A percentile compares a stretch with the other conserved stretches of the same genome.
Evolutionary conservation across 2,888 invertebrate species (phyloP).

Genomic region (Dorcus parallelipipedus): DNA sequence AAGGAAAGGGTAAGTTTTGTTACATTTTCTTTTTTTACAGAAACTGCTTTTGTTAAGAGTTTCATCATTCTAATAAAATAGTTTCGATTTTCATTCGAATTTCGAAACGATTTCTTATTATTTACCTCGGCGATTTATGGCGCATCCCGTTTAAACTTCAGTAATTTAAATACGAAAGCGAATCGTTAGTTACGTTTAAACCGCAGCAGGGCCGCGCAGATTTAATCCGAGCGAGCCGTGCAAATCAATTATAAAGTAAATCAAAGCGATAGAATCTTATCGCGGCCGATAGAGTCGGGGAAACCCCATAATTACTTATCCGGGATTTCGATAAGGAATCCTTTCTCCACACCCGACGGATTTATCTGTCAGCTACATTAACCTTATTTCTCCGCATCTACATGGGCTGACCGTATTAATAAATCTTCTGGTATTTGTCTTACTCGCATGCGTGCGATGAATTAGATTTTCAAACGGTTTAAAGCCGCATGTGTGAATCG

Average conservation of each 20-base stretch:
- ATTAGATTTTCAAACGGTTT: too few relatives aligned
- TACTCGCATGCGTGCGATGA: too few relatives aligned
- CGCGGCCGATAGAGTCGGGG: constrained; percentile 12
- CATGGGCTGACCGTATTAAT: not conserved
- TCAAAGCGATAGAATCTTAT: constrained; percentile 15
- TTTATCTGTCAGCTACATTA: constrained; percentile 17
- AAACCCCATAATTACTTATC: constrained; percentile 25
- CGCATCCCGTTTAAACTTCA: too few relatives aligned
- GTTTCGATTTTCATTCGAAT: too few relatives aligned
- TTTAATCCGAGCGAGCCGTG: not conserved
- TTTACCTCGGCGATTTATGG: too few relatives aligned
- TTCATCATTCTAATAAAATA: too few relatives aligned
- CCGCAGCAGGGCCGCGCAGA: too few relatives aligned
- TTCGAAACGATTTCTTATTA: too few relatives aligned
- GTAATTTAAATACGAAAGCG: too few relatives aligned
- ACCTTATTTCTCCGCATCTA: constrained; percentile 12
- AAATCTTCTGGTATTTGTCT: not conserved
- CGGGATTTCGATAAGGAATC: constrained; percentile 16
- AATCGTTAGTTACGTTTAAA: too few relatives aligned
- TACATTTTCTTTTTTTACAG: not conserved
- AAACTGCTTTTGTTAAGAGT: too few relatives aligned
- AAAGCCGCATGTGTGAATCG: too few relatives aligned
- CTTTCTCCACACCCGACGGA: constrained; percentile 7
- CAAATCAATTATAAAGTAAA: constrained; percentile 21
- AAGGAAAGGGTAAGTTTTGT: constrained; percentile 71